Percentiles rank a stretch among this genome's conserved stretches.
These are phyloP conservation scores for Bombus balteatus DNA, from an alignment of 1,140 invertebrate species.

Conservation along the genomic window DNA sequence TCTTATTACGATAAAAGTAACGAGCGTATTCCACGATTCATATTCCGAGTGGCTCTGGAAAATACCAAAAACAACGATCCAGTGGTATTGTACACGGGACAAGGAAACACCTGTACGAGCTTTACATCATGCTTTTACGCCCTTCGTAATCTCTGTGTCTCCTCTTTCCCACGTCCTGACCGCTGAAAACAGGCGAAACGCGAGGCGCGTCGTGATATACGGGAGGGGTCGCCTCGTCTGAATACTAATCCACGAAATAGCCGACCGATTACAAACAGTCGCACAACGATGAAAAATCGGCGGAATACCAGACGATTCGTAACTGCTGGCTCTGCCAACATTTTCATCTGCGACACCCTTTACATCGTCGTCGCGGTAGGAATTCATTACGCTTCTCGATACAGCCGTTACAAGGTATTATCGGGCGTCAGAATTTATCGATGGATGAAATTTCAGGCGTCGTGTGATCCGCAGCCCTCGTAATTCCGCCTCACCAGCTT, in stretches of 20 bases:
- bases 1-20: background rate
- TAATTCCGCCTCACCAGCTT: constrained; percentile 9
- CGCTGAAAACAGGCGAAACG: background rate
- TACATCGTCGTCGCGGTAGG: too few relatives aligned
- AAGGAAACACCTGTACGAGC: constrained; percentile 9
- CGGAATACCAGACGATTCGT: background rate
- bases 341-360: background rate
- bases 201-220: constrained; percentile 14
- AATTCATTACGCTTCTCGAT: background rate
- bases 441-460: constrained; percentile 22
- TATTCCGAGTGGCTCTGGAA: background rate
- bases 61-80: background rate
- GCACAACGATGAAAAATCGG: background rate
- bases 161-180: constrained; percentile 13
- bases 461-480: constrained; percentile 1
- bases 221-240: background rate
- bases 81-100: background rate
- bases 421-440: constrained; percentile 9
- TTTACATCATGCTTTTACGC: constrained; percentile 13
- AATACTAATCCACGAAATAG: constrained; percentile 35
- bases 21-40: background rate
- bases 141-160: background rate
- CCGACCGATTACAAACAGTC: background rate
- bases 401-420: background rate
- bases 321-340: background rate